Percentiles rank a stretch among this genome's conserved stretches.
Evolutionary conservation across 1,140 invertebrate genomes (phyloP).

Genomic region (Galleria mellonella): DNA sequence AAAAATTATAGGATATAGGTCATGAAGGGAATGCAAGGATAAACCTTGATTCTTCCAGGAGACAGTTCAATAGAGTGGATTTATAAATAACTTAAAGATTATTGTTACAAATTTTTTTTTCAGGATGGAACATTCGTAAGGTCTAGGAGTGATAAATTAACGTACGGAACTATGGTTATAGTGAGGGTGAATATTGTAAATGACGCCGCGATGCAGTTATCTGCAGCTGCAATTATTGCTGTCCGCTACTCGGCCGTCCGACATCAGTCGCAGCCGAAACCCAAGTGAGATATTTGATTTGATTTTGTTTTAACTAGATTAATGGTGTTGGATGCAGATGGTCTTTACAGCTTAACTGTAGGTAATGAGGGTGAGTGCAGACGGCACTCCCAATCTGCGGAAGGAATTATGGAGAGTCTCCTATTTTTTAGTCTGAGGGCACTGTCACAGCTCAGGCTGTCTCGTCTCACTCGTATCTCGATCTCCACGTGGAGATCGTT

Average conservation of each 20-base stretch:
- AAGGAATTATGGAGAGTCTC: background rate
- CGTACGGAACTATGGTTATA: conserved; percentile 95
- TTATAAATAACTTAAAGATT: no score
- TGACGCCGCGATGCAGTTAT: conserved; percentile 79
- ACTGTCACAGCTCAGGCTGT: no score
- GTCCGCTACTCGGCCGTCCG: conserved; percentile 89
- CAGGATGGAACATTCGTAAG: conserved; percentile 91
- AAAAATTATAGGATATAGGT: no score
- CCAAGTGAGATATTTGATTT: conserved; percentile 76
- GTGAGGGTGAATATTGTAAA: conserved; percentile 85
- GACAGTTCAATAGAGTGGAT: no score
- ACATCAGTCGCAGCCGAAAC: conserved; percentile 86
- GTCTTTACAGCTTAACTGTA: no score
- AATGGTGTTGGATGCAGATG: no score
- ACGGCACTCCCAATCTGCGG: no score
- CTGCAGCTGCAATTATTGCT: conserved; percentile 84
- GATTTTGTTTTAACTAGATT: background rate
- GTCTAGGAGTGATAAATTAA: conserved; percentile 84
- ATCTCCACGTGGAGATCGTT: no score
- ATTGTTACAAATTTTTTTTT: conserved; percentile 17
- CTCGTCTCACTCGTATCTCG: no score
- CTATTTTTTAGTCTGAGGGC: background rate
- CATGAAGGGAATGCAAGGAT: no score
- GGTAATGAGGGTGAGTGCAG: no score
- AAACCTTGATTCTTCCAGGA: no score